Conservation (phyloP, 2,113 vertebrate genomes). For the Trichechus manatus region DNA sequence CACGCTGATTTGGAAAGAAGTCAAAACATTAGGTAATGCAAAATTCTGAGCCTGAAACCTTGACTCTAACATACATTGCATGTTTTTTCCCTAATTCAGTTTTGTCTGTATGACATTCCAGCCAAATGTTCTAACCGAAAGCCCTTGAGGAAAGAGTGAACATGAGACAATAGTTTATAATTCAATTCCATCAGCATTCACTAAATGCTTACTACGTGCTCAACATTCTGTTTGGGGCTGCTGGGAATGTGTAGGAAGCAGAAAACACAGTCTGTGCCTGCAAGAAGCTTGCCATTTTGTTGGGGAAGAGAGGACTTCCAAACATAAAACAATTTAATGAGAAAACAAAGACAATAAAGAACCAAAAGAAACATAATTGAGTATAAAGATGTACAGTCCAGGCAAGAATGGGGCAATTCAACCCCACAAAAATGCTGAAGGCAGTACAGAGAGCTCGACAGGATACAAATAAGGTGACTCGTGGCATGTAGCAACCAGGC, state of each 20-base stretch:
- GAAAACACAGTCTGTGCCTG: slow-evolving; percentile 7
- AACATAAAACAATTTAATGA: slow-evolving; percentile 12
- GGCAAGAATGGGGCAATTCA: not conserved
- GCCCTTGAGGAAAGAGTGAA: slow-evolving; percentile 76
- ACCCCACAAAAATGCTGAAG: slow-evolving; percentile 9
- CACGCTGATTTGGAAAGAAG: slow-evolving; percentile 72
- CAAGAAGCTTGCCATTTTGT: slow-evolving; percentile 32
- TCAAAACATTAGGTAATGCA: slow-evolving; percentile 77
- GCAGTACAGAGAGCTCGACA: not conserved
- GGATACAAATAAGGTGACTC: not conserved
- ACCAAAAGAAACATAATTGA: slow-evolving; percentile 22
- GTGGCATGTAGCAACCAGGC: not conserved
- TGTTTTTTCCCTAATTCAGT: slow-evolving; percentile 75
- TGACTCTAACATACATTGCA: slow-evolving; percentile 70
- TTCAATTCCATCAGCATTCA: slow-evolving; percentile 73
- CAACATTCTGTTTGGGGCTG: slow-evolving; percentile 36
- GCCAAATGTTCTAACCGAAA: slow-evolving; percentile 82
- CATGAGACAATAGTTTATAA: slow-evolving; percentile 82
- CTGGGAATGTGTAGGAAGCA: slow-evolving; percentile 61
- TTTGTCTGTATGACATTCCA: slow-evolving; percentile 68
- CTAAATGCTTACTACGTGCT: slow-evolving; percentile 65
- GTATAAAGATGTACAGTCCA: not conserved
- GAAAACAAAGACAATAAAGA: slow-evolving; percentile 49
- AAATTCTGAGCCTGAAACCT: slow-evolving; percentile 66
- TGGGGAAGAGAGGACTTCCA: not conserved